phyloP scores from a whole-genome alignment of 23 tunicate species.

The Clavelina lepadiformis region DNA sequence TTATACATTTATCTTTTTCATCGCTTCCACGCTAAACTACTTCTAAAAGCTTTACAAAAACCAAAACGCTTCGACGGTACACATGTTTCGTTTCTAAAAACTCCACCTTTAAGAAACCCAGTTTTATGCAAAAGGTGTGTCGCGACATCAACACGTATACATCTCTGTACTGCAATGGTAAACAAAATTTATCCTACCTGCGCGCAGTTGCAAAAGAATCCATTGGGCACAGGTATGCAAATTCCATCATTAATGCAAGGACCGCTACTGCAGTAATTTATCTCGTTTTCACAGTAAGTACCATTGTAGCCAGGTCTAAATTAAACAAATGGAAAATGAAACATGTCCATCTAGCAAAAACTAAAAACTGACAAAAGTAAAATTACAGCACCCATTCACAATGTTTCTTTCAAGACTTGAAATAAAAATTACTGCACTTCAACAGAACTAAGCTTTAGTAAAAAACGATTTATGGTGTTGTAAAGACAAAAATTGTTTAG shows the following conservation, averaged over 20 bases:
- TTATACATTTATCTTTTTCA: too few relatives aligned
- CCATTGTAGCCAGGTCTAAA: constrained; percentile 47
- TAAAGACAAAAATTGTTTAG: neutral
- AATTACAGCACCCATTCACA: too few relatives aligned
- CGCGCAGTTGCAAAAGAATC: constrained; percentile 44
- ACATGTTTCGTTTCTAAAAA: too few relatives aligned
- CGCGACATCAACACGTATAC: too few relatives aligned
- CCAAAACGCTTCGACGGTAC: too few relatives aligned
- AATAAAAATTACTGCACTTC: neutral
- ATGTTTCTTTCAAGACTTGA: neutral
- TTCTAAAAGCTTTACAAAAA: too few relatives aligned
- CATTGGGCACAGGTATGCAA: constrained; percentile 31
- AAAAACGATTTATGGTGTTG: neutral
- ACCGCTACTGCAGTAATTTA: constrained; percentile 19
- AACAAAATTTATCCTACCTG: constrained; percentile 12
- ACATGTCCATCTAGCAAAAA: neutral
- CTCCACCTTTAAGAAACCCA: too few relatives aligned
- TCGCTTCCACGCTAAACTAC: too few relatives aligned
- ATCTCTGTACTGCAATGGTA: too few relatives aligned
- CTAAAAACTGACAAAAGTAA: too few relatives aligned
- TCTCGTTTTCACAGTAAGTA: constrained; percentile 22
- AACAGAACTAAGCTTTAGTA: neutral
- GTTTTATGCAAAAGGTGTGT: too few relatives aligned
- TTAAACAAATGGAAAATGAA: neutral
- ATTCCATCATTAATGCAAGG: constrained; percentile 47